Evolutionary conservation across 2,888 invertebrate genomes (phyloP).

Genomic region (Tetranychus piercei): DNA sequence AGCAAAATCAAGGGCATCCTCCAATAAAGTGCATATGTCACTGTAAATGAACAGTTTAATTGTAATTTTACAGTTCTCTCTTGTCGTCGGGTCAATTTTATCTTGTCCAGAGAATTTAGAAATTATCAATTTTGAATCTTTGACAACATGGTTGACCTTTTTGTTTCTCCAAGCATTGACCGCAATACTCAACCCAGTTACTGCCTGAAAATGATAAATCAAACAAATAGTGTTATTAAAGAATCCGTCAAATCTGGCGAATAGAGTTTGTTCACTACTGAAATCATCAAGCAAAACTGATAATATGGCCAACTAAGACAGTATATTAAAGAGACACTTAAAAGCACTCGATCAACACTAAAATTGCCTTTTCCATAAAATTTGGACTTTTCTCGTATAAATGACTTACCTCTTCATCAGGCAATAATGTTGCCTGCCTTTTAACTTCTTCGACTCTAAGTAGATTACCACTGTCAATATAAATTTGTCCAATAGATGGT

Average conservation of each 20-base stretch:
- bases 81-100: not conserved
- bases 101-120: not conserved
- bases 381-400: too few relatives aligned
- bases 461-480: not conserved
- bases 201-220: not conserved
- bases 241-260: too few relatives aligned
- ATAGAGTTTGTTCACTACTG: too few relatives aligned
- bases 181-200: not conserved
- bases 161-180: not conserved
- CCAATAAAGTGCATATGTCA: constrained; percentile 45
- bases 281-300: too few relatives aligned
- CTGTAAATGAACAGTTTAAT: constrained; percentile 67
- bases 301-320: too few relatives aligned
- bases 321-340: too few relatives aligned
- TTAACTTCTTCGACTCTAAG: not conserved
- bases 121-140: not conserved
- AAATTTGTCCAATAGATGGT: not conserved
- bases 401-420: constrained; percentile 1
- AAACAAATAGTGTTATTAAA: not conserved
- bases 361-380: too few relatives aligned
- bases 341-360: too few relatives aligned
- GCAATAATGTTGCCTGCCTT: not conserved
- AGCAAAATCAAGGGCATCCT: constrained; percentile 49
- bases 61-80: constrained; percentile 13
- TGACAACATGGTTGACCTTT: not conserved